A percentile compares a stretch with the other conserved stretches of the same genome.
Evolutionary conservation across 2,888 invertebrate genomes (phyloP).

Genomic region (Pyrrhia umbra): DNA sequence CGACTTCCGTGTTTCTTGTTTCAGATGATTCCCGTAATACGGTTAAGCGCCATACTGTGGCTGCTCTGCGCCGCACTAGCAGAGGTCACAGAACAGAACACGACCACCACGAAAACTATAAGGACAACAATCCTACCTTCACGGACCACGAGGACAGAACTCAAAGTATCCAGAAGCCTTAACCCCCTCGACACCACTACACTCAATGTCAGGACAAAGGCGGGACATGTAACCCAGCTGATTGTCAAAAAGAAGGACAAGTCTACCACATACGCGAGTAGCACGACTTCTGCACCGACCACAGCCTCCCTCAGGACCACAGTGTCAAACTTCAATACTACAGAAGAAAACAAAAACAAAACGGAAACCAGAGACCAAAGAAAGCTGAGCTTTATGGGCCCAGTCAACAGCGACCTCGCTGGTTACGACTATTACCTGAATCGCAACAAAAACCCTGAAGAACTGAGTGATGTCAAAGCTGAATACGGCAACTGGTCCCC

Average conservation of each 20-base stretch:
- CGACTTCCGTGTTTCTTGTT: slow-evolving; percentile 66
- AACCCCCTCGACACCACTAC: slow-evolving; percentile 94
- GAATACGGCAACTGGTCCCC: slow-evolving; percentile 90
- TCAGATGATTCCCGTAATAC: slow-evolving; percentile 88
- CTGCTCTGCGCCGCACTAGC: slow-evolving; percentile 75
- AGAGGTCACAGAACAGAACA: slow-evolving; percentile 79
- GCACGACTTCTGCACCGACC: slow-evolving; percentile 76
- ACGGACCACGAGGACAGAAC: slow-evolving; percentile 92
- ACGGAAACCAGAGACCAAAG: slow-evolving; percentile 86
- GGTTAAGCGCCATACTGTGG: slow-evolving; percentile 81
- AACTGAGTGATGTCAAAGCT: slow-evolving; percentile 84
- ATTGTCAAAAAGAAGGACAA: slow-evolving; percentile 94
- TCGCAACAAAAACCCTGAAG: slow-evolving; percentile 82
- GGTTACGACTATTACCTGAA: slow-evolving; percentile 87
- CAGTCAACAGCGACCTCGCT: slow-evolving; percentile 84
- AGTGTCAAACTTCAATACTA: slow-evolving; percentile 67
- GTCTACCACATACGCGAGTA: slow-evolving; percentile 72
- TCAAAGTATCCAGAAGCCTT: slow-evolving; percentile 94
- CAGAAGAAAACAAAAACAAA: slow-evolving; percentile 80
- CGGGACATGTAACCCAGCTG: slow-evolving; percentile 94
- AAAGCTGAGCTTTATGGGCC: slow-evolving; percentile 80
- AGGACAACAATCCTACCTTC: slow-evolving; percentile 88
- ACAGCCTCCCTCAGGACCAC: slow-evolving; percentile 79
- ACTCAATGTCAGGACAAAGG: slow-evolving; percentile 93
- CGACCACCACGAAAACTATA: slow-evolving; percentile 83